Conservation (phyloP, 2,797 vertebrate species). For the Percopsis omiscomaycus region DNA sequence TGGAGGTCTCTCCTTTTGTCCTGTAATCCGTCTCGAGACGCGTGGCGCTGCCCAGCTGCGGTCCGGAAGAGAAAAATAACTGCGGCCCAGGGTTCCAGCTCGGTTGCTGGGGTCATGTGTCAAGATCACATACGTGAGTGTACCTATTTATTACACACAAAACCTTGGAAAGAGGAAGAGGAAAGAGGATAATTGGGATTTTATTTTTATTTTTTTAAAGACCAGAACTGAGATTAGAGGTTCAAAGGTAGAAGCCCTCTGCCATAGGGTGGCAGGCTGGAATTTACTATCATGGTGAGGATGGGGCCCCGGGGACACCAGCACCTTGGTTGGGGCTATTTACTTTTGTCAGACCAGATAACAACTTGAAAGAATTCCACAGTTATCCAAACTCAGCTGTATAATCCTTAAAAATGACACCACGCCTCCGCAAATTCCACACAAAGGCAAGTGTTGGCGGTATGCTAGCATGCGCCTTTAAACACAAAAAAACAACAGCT, state of each 20-base stretch:
- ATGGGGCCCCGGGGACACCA: too few species aligned
- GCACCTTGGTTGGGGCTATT: conserved; percentile 15
- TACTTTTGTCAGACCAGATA: conserved; percentile 30
- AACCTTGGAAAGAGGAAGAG: neutral
- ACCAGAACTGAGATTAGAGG: neutral
- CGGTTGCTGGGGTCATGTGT: conserved; percentile 47
- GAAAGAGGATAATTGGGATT: neutral
- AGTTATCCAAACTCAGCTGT: conserved; percentile 39
- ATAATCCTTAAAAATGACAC: conserved; percentile 63
- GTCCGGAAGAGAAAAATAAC: conserved; percentile 59
- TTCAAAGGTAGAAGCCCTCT: neutral
- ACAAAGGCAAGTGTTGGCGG: conserved; percentile 2
- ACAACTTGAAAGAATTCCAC: conserved; percentile 47
- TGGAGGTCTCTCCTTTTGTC: conserved; percentile 45
- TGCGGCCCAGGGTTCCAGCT: conserved; percentile 23
- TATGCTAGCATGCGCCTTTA: conserved; percentile 35
- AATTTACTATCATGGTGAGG: too few species aligned
- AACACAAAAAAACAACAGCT: conserved; percentile 6
- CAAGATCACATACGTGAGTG: conserved; percentile 41
- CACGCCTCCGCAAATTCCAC: conserved; percentile 40
- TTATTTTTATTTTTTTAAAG: too few species aligned
- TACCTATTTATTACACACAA: neutral
- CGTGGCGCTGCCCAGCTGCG: conserved; percentile 27
- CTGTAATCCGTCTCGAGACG: conserved; percentile 42
- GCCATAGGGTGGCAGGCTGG: neutral